A percentile compares a stretch with the other conserved stretches of the same genome.
phyloP scores from a whole-genome alignment of 2,797 vertebrate species.

The Podargus strigoides region DNA sequence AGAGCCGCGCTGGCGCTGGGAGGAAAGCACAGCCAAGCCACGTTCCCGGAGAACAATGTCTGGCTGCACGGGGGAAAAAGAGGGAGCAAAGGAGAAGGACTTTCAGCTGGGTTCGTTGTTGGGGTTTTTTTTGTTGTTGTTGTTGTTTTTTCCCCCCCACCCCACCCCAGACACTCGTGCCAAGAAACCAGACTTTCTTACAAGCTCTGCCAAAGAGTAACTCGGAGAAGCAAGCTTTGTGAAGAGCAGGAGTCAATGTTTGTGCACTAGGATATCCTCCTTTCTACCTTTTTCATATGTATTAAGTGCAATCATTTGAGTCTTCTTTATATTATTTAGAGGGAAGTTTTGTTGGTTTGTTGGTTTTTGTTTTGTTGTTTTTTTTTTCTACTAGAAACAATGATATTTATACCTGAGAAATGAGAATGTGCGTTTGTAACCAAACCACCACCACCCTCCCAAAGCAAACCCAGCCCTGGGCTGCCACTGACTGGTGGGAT shows the following conservation, averaged over 20 bases:
- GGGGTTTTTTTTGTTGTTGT: background rate
- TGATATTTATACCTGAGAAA: conserved; percentile 79
- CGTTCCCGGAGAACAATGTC: conserved; percentile 59
- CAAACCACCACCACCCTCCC: background rate
- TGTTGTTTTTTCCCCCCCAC: background rate
- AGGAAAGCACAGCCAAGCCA: conserved; percentile 48
- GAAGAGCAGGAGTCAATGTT: conserved; percentile 68
- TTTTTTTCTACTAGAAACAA: conserved; percentile 70
- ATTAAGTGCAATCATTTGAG: conserved; percentile 85
- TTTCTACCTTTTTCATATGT: conserved; percentile 77
- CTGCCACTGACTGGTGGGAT: background rate
- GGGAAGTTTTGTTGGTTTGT: conserved; percentile 6
- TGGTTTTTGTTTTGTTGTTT: background rate
- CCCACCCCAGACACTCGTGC: conserved; percentile 31
- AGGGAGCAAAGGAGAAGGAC: conserved; percentile 44
- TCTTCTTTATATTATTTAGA: conserved; percentile 75
- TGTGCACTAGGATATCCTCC: conserved; percentile 80
- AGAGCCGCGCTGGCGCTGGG: conserved; percentile 9
- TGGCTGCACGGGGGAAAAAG: conserved; percentile 52
- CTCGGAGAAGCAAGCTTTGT: conserved; percentile 58
- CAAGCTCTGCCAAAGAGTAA: conserved; percentile 84
- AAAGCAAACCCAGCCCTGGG: conserved; percentile 9
- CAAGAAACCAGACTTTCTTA: conserved; percentile 69
- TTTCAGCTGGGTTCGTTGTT: background rate
- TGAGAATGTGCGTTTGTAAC: conserved; percentile 62